Conservation (phyloP, 1,140 invertebrate genomes). For the Globodera ellingtonae region DNA sequence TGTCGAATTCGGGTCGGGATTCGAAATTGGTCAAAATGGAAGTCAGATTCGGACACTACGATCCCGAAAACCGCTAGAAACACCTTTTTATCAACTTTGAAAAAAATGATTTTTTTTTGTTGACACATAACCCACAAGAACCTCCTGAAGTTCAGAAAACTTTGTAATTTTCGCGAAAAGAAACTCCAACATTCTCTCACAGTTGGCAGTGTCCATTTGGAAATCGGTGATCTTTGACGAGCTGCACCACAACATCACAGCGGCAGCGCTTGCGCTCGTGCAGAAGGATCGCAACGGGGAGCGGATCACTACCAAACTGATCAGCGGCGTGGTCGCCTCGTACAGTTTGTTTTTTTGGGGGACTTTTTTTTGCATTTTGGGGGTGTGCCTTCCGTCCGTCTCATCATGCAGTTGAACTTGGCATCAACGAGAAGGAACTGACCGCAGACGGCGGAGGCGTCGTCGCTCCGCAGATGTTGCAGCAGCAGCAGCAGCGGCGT, state of each 20-base stretch:
- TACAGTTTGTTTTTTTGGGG: conserved; percentile 67
- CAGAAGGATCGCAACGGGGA: conserved; percentile 93
- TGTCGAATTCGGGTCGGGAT: too few species aligned
- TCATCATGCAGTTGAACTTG: conserved; percentile 69
- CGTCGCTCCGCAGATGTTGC: conserved; percentile 8
- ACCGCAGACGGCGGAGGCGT: conserved; percentile 71
- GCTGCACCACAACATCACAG: conserved; percentile 88
- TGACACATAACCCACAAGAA: too few species aligned
- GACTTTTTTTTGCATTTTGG: background rate
- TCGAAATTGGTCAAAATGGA: too few species aligned
- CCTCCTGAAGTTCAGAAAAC: too few species aligned
- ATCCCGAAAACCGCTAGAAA: too few species aligned
- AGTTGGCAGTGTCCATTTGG: conserved; percentile 96
- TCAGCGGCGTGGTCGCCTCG: conserved; percentile 85
- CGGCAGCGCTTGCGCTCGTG: conserved; percentile 92
- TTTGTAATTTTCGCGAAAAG: too few species aligned
- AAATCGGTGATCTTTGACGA: conserved; percentile 89
- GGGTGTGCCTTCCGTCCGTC: background rate
- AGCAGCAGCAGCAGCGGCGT: background rate
- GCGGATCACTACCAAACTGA: conserved; percentile 89
- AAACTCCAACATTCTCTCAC: background rate
- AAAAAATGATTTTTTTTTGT: too few species aligned
- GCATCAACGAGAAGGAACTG: conserved; percentile 79
- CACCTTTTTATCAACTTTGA: too few species aligned
- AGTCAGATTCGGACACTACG: too few species aligned